Base-by-base conservation (phyloP, 2,113 vertebrate genomes). In the Archocentrus centrarchus region DNA sequence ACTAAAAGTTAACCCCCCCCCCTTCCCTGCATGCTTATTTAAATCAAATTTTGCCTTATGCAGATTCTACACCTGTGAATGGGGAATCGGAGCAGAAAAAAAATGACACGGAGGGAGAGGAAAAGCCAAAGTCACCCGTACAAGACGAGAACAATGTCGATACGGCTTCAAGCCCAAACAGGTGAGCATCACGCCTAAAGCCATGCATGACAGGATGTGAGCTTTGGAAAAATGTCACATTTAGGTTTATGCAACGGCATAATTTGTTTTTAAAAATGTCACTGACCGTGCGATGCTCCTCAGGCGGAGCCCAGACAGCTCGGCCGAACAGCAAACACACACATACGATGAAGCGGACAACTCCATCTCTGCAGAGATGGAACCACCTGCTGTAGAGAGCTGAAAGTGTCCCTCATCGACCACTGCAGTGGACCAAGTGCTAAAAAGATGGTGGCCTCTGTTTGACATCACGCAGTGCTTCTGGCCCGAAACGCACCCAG, bases 61-160 rank as follows among this genome's bases (percentile, higher is more conserved):
- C 60, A 97, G 97, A 97, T 55, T 91, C 96, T n/a, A 88, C 95
- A 0, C 96, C 98, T 1, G 95, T 99, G 78, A 99, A 99, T 0
- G 98, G 98, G 0, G 97, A 98, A 79, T 97, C 97, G 0, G 78
- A 93, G 32, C 95, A 96, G 88, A 97, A 97, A 41, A 97, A 96
- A 20, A 93, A 88, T 0, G 94, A 96, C 18, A 87, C 83, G 22
- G 68, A 84, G 59, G 73, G 77, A 5, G 91, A 95, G 73, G 88
- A 85, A 62, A 93, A 92, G 75, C 90, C 93, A 10, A 92, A 96
- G 83, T 91, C 93, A 8, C 92, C 90, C 24, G 62, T 78, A 39
- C 77, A 87, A 27, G 93, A 95, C 47, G 93, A 93, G 32, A 88
- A 88, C 75, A 83, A 92, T 18, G 89, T 95, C 5, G 75, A 93